Base-by-base conservation (phyloP, 2,888 invertebrate species). In the Drosophila austrosaltans region DNA sequence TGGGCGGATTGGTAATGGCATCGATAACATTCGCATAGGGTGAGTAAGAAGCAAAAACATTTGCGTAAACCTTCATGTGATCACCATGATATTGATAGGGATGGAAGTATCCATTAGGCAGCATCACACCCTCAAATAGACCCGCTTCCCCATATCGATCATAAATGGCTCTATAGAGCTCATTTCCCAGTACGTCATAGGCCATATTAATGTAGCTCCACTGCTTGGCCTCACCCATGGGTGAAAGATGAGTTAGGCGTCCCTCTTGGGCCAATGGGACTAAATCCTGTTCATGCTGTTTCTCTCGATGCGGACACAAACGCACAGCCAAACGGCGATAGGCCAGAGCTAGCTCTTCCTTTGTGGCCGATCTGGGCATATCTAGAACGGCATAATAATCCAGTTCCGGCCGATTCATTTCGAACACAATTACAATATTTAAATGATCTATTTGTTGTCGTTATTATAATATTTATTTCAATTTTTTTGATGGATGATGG, bases 131-230 rank as follows among this genome's bases (percentile, higher is more conserved):
- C 83, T 94, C 94, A 91, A 97, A 97, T 54, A 98, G 93, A 0
- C 97, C 97, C 85, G 96, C 96, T 92, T 97, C 97, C 0, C 98
- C 98, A 92, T 96, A 98, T 87, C 97, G 96, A 92, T 98, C 97
- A 93, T 96, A 98, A 16, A 97, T 94, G 12, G 97, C 95, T 66
- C 96, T 93, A 71, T 93, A 93, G 72, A 95, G 92, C 25, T 91
- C 90, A 44, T 91, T 82, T 40, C 91, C 94, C 30, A 97, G 93
- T 7, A 97, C 95, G 84, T 97, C 97, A 90, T 95, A 97, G 0
- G 97, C 96, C 93, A 97, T 97, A 36, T 95, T 95, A 61, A 96
- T 86, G 36, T 90, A 91, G 10, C 89, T 87, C 92, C 92, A 92
- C 59, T 91, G 90, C 2, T 81, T 88, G 30, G 68, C 68, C 36